A percentile compares a stretch with the other conserved stretches of the same genome.
Evolutionary conservation across 35 echinoderm and acorn worm species (phyloP).

Genomic region (Strongylocentrotus purpuratus): DNA sequence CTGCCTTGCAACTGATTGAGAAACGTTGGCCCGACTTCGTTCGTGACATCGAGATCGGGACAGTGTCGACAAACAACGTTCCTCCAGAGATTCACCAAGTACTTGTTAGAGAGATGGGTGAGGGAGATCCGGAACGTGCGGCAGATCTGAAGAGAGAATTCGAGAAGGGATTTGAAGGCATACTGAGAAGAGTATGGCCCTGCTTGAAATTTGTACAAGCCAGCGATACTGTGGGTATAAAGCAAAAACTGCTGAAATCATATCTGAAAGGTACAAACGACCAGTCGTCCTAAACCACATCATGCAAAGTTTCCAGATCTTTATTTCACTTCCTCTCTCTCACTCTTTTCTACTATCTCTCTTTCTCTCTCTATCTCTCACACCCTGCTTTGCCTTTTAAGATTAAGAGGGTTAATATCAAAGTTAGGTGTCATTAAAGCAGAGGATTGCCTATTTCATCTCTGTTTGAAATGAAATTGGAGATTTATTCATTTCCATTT

Average conservation of each 20-base stretch:
- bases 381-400: no score
- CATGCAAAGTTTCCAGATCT: no score
- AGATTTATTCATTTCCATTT: no score
- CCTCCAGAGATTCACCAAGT: conserved; percentile 40
- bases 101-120: conserved; percentile 25
- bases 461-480: no score
- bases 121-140: conserved; percentile 58
- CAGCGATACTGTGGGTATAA: conserved; percentile 53
- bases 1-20: conserved; percentile 49
- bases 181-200: conserved; percentile 75
- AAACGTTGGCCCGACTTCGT: conserved; percentile 59
- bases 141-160: conserved; percentile 64
- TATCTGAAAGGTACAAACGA: conserved; percentile 66
- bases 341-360: no score
- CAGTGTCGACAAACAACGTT: conserved; percentile 43
- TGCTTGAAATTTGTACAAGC: conserved; percentile 50
- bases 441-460: no score
- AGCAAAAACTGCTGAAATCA: conserved; percentile 34
- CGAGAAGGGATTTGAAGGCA: conserved; percentile 75
- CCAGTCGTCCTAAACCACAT: no score
- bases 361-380: no score
- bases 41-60: conserved; percentile 46
- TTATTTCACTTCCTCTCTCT: no score
- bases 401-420: no score
- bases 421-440: no score